phyloP scores from a whole-genome alignment of 1,140 invertebrate species.

The Coelopa frigida region DNA sequence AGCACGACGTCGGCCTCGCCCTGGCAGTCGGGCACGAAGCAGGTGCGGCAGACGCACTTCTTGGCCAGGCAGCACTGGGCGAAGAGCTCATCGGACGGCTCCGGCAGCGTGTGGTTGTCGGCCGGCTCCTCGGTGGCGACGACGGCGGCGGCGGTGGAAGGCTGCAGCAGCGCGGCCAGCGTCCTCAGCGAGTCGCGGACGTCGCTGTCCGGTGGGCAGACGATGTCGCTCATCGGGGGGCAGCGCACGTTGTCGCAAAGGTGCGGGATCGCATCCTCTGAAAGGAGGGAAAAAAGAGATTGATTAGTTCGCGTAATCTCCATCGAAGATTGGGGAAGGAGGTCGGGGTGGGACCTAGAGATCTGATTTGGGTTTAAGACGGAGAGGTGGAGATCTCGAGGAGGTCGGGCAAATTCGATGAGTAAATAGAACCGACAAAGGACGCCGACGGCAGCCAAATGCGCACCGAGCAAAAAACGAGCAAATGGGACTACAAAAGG shows the following conservation, averaged over 20 bases:
- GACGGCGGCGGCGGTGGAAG: slow-evolving; percentile 8
- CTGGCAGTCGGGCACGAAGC: slow-evolving; percentile 31
- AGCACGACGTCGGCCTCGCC: slow-evolving; percentile 22
- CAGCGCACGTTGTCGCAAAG: slow-evolving; percentile 28
- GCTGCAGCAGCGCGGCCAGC: slow-evolving; percentile 18
- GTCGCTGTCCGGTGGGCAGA: slow-evolving; percentile 33
- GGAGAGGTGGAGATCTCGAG: no score
- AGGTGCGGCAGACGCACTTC: slow-evolving; percentile 36
- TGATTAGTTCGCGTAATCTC: no score
- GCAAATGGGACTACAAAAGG: no score
- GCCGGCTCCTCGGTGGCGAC: slow-evolving; percentile 1
- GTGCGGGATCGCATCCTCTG: slow-evolving; percentile 11
- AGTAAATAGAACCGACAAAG: no score
- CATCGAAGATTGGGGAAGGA: no score
- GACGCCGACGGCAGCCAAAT: no score
- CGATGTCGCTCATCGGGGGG: slow-evolving; percentile 31
- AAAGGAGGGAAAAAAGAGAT: slow-evolving; percentile 11
- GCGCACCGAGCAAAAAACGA: no score
- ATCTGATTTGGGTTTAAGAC: no score
- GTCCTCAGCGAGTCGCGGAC: slow-evolving; percentile 23
- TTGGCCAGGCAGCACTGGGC: slow-evolving; percentile 28
- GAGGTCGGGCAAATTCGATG: no score
- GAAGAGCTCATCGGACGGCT: slow-evolving; percentile 21
- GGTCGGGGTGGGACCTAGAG: no score
- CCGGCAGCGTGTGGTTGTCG: slow-evolving; percentile 15